phyloP scores from a whole-genome alignment of 2,113 vertebrate genomes.

The Boulengeromyrus knoepffleri region DNA sequence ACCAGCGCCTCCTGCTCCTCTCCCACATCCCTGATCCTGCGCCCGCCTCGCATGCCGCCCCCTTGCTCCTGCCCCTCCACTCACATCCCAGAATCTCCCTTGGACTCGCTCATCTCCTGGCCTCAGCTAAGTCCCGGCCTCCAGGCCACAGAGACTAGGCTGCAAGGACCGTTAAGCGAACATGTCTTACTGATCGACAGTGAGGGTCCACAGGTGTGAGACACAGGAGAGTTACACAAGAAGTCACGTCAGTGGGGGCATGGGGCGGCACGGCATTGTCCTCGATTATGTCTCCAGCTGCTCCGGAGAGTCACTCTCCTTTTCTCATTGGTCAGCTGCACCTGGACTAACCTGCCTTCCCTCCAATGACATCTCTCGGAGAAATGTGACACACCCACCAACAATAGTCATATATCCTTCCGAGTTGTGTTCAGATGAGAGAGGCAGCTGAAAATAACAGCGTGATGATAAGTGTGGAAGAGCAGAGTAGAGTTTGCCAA shows the following conservation, averaged over 20 bases:
- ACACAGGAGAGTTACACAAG: background rate
- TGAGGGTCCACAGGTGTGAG: slow-evolving; percentile 60
- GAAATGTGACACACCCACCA: background rate
- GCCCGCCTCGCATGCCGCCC: background rate
- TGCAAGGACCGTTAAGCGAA: slow-evolving; percentile 47
- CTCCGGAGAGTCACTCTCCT: background rate
- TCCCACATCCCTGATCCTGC: slow-evolving; percentile 23
- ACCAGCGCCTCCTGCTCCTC: background rate
- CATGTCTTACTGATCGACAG: slow-evolving; percentile 68
- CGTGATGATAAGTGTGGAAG: background rate
- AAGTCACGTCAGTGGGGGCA: background rate
- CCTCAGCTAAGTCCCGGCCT: slow-evolving; percentile 33
- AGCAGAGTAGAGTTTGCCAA: background rate
- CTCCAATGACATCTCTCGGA: background rate
- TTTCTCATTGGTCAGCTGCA: background rate
- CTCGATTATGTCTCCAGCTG: background rate
- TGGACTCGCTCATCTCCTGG: slow-evolving; percentile 40
- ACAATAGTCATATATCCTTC: background rate
- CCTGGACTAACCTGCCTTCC: background rate
- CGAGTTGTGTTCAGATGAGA: background rate
- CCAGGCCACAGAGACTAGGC: slow-evolving; percentile 47
- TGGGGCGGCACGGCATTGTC: background rate
- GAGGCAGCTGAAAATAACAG: background rate
- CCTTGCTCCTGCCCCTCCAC: slow-evolving; percentile 34
- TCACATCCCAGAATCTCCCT: slow-evolving; percentile 35